Base-by-base conservation (phyloP, 2,797 vertebrate species). In the Eulemur albifrons region DNA sequence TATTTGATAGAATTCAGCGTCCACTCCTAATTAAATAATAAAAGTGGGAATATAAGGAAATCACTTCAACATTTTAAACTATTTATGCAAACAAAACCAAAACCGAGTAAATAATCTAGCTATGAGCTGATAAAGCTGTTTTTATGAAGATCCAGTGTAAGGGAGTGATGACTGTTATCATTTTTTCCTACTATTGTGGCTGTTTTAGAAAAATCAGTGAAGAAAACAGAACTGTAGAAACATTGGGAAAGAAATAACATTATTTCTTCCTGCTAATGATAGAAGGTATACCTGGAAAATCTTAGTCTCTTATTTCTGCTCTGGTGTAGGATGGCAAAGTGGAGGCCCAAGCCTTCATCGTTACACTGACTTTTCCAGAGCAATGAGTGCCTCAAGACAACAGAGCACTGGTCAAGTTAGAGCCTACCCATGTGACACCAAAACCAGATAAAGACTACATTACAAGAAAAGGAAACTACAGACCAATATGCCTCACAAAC, bases 151-250 rank as follows among this genome's bases (percentile, higher is more conserved):
- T 90, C 63, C 23, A 61, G 18, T 70, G 25, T 82, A 82, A 90
- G 25, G n/a, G 7, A 76, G 7, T 90, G 45, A 70, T 87, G 70
- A 94, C 38, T 81, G 11, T 80, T 83, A 79, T 14, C 32, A 92
- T 50, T 93, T 81, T 77, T 76, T 82, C 72, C 17, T 15, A 73
- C 18, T 85, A 76, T 89, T 85, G 4, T 94, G 32, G 12, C 40
- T 93, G 30, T 77, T 86, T 93, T 92, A 82, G 76, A 38, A 89
- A 88, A 95, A 89, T 94, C 81, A 89, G 65, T 93, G 89, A 86
- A 92, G 48, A 88, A 95, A 92, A 84, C 45, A 81, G 30, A 85
- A 69, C 9, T 38, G 25, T 73, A 73, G 57, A 84, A 96, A 95
- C 69, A 52, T 73, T 91, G 43, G 17, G 30, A 91, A 88, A 94